Percentiles rank a stretch among this genome's conserved stretches.
Conservation (phyloP, 2,888 invertebrate species). For the Ophion costatus region DNA sequence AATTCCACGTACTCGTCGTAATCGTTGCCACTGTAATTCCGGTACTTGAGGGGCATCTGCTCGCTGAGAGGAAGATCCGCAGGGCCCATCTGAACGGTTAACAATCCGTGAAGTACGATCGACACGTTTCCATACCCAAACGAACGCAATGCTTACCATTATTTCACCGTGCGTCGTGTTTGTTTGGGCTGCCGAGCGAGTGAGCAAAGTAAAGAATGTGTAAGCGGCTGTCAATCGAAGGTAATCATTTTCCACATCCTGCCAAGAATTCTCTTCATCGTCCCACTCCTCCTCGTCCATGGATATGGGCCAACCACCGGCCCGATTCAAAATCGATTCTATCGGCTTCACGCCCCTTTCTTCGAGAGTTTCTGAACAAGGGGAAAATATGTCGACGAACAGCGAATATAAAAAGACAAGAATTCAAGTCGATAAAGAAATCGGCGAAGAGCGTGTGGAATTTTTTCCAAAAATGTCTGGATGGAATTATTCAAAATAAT, state of each 20-base stretch:
- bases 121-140: no score
- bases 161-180: background rate
- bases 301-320: conserved; percentile 74
- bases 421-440: background rate
- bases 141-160: background rate
- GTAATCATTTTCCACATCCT: conserved; percentile 72
- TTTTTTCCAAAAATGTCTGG: no score
- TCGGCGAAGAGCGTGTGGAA: background rate
- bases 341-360: conserved; percentile 69
- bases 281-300: conserved; percentile 74
- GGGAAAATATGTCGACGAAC: background rate
- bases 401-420: background rate
- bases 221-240: conserved; percentile 60
- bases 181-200: background rate
- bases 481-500: no score
- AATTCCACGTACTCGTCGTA: conserved; percentile 59
- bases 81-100: conserved; percentile 21
- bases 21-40: conserved; percentile 61
- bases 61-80: conserved; percentile 44
- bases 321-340: conserved; percentile 68
- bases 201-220: conserved; percentile 44
- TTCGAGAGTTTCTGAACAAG: conserved; percentile 65
- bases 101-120: background rate
- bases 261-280: conserved; percentile 69
- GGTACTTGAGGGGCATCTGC: conserved; percentile 24